A percentile compares a stretch with the other conserved stretches of the same genome.
Conservation (phyloP, 2,113 vertebrate genomes). For the Rattus rattus region DNA sequence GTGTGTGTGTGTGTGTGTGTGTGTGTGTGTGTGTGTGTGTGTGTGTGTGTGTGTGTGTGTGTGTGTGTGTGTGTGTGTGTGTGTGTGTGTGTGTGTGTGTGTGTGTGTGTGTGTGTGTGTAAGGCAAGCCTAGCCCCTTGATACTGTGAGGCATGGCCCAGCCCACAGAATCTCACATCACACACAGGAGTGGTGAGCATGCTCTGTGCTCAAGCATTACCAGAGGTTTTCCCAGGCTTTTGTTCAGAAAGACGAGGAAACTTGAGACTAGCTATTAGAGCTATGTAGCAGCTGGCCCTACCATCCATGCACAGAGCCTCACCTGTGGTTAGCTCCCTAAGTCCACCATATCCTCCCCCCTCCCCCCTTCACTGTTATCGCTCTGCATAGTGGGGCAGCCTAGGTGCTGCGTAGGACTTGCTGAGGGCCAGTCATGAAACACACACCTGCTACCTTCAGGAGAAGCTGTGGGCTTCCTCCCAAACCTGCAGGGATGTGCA, state of each 20-base stretch:
- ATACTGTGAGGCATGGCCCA: not conserved
- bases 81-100: not conserved
- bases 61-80: not conserved
- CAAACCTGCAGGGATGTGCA: not conserved
- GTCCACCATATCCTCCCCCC: fast-evolving
- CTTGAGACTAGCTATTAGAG: too few species aligned
- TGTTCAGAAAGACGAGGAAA: not conserved
- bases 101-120: not conserved
- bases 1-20: not conserved
- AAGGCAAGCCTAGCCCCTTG: too few species aligned
- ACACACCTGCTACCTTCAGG: not conserved
- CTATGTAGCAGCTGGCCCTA: fast-evolving
- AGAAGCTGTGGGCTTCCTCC: not conserved
- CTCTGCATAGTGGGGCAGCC: not conserved
- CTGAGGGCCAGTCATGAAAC: not conserved
- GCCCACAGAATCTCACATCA: not conserved
- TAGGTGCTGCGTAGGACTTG: not conserved
- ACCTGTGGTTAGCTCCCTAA: not conserved
- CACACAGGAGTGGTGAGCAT: too few species aligned
- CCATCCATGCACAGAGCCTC: not conserved
- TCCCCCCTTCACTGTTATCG: not conserved
- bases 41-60: not conserved
- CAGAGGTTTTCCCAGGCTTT: not conserved
- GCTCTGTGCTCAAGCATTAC: not conserved
- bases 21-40: not conserved